Evolutionary conservation across 2,888 invertebrate species (phyloP), one percentile per base, ranked within the genome.

Genomic region (Parapristionchus giblindavisi): DNA sequence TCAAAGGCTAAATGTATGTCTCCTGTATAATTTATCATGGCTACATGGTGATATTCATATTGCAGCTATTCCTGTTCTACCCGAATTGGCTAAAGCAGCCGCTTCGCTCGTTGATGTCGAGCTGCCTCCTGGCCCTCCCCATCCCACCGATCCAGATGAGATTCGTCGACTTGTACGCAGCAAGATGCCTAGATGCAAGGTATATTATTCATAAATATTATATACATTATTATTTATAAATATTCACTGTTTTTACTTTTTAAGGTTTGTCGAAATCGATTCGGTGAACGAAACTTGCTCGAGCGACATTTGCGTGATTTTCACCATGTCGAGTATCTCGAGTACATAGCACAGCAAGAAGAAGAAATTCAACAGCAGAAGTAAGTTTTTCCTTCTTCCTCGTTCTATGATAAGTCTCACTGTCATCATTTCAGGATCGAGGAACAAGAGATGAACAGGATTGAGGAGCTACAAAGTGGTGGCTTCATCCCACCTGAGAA

Each of bases 401-500:
- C 29, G 6, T 29, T 27, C 48, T 14, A 48, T n/a, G 6, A n/a
- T 6, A 54, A 34, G 1, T 63, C n/a, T 60, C 17, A 75, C 56
- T 36, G 76, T 78, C 24, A 75, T 51, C 32, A 58, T 32, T 82
- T 74, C 74, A 76, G 83, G 11, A 78, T 78, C 38, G 83, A 85
- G 73, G 87, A 87, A 65, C 74, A 83, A 58, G 87, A 87, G 74
- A 77, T 83, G 48, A 82, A 80, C 43, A 76, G 87, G 56, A 80
- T 87, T 8, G 87, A 87, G 58, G 87, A 87, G 77, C 71, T 87
- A 6, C 78, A 79, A n/a, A 81, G 82, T 32, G 88, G 88, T 29
- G 88, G 88, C 27, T 88, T 86, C 75, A 88, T 88, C 76, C 87
- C 88, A n/a, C 88, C 88, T 0, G 84, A 83, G 38, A 76, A 78